These are phyloP conservation scores for Cyprinella venusta DNA, from an alignment of 2,797 vertebrate species.

Conservation along the genomic window DNA sequence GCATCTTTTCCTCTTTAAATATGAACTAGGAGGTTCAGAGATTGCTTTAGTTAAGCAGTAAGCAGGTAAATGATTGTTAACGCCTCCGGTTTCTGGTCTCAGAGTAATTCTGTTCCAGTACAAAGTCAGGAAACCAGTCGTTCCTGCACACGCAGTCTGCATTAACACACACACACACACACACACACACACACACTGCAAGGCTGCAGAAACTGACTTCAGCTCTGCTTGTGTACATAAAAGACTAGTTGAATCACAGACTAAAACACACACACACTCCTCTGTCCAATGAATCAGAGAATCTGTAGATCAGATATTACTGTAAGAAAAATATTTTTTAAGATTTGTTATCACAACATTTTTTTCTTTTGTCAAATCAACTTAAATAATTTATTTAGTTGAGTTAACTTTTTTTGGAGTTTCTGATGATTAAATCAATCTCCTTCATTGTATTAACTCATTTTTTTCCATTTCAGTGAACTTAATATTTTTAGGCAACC, in stretches of 20 bases:
- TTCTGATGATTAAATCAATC: too few relatives aligned
- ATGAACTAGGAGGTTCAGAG: constrained; percentile 23
- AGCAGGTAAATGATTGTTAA: constrained; percentile 63
- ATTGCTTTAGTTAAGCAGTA: constrained; percentile 53
- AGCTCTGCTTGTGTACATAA: constrained; percentile 9
- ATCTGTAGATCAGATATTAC: background rate
- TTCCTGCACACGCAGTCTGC: constrained; percentile 53
- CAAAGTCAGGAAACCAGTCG: constrained; percentile 63
- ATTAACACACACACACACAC: constrained; percentile 11
- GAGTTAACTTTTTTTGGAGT: too few relatives aligned
- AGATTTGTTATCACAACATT: too few relatives aligned
- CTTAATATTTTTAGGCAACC: too few relatives aligned
- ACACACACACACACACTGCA: constrained; percentile 23
- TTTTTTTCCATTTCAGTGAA: too few relatives aligned
- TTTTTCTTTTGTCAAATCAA: too few relatives aligned
- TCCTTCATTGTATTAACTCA: too few relatives aligned
- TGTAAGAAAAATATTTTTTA: too few relatives aligned
- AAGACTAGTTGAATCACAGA: background rate
- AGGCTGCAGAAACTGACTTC: background rate
- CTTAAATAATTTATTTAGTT: too few relatives aligned
- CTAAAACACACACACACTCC: background rate
- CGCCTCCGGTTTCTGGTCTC: constrained; percentile 17
- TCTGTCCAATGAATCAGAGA: background rate
- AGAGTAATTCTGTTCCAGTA: constrained; percentile 61
- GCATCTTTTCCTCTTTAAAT: constrained; percentile 7